Evolutionary conservation across 53 echinoderm and acorn worm genomes (phyloP), one percentile per base, ranked within the genome.

Genomic region (Pentamera pediparva): DNA sequence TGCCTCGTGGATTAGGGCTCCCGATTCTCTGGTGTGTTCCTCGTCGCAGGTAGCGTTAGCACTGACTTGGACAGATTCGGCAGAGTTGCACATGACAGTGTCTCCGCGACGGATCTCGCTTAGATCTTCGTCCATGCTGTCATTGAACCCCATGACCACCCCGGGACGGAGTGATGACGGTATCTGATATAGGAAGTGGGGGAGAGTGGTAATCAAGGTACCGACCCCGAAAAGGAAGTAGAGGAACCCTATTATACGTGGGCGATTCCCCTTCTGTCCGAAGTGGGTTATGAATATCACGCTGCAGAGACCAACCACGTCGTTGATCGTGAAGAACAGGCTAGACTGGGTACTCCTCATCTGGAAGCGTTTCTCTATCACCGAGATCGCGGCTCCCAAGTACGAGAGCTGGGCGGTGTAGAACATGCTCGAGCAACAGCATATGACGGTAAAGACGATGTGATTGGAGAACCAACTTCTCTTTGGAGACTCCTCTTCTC

Each of bases 321-420:
- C 88, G 56, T 91, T 95, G 21, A 90, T 64, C 49, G 82, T 83
- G 33, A 85, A 70, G 37, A 95, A 78, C 3, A 86, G 63, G 12
- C 90, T 90, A n/a, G 88, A 85, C 56, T 90, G 75, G 7, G 95
- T 81, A 45, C 90, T 90, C 65, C 76, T 84, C 48, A 95, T 82
- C 70, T 95, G 95, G 74, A 90, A 95, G 4, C 90, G 87, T 61
- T 74, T 87, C 43, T 95, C 95, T 24, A 95, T 87, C 11, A 86
- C 91, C 39, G 75, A 82, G n/a, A 95, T 52, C 4, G 75, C 82
- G 19, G 84, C 95, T 21, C 87, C 87, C 18, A 91, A 63, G 37
- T 90, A 90, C 28, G 79, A 61, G 6, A 72, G 6, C 3, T 77
- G 55, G 35, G 77, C 77, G 24, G 77, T 61, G 39, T 59, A 83